Percentiles rank a stretch among this genome's conserved stretches.
These are phyloP conservation scores for Caenorhabditis imperialis DNA, from an alignment of 2,888 invertebrate genomes.

Conservation along the genomic window DNA sequence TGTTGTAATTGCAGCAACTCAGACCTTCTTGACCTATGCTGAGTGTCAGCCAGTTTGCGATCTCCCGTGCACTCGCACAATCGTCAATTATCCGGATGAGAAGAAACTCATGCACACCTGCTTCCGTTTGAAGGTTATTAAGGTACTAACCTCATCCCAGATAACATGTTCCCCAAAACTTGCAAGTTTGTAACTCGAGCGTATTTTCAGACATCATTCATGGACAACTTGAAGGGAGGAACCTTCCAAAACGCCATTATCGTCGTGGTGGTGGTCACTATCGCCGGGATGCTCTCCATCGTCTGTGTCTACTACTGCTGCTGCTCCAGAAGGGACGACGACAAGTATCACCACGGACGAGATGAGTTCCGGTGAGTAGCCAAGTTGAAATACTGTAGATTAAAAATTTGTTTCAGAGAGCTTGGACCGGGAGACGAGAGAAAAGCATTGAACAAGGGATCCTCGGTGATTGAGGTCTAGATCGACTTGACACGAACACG, in stretches of 20 bases:
- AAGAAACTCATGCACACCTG: constrained; percentile 50
- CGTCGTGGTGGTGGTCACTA: constrained; percentile 22
- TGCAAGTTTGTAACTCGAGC: too few species aligned
- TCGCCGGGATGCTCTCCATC: constrained; percentile 27
- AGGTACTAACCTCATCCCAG: constrained; percentile 13
- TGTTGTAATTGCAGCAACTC: constrained; percentile 32
- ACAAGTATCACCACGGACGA: constrained; percentile 28
- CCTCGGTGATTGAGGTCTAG: constrained; percentile 38
- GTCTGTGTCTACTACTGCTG: constrained; percentile 46
- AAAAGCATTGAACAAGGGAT: constrained; percentile 42
- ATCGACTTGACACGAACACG: background rate
- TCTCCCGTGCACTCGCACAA: constrained; percentile 38
- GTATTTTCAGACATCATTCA: constrained; percentile 32
- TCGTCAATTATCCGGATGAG: constrained; percentile 23
- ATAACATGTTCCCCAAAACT: too few species aligned
- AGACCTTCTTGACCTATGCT: constrained; percentile 33
- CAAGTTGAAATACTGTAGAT: background rate
- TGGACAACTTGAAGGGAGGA: constrained; percentile 37
- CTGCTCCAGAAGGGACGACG: constrained; percentile 29
- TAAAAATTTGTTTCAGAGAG: constrained; percentile 36
- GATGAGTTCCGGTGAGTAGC: constrained; percentile 45
- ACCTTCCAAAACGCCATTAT: constrained; percentile 28
- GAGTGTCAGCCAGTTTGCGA: constrained; percentile 37
- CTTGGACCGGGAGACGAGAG: constrained; percentile 26
- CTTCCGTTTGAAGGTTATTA: constrained; percentile 31